A percentile compares a stretch with the other conserved stretches of the same genome.
phyloP scores from a whole-genome alignment of 1,140 invertebrate genomes.

The Listronotus bonariensis region DNA sequence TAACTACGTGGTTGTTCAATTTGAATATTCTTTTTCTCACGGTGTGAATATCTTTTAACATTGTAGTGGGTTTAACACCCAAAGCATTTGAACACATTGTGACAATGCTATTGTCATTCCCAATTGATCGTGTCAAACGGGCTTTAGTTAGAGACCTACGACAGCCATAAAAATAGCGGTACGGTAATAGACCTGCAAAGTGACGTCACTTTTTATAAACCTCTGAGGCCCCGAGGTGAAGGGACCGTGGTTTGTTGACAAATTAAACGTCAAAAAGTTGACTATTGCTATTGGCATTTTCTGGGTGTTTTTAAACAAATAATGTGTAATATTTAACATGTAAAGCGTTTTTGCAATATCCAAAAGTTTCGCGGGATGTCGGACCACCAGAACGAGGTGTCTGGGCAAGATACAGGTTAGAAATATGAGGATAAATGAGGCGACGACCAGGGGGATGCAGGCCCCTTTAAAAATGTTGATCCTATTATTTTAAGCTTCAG shows the following conservation, averaged over 20 bases:
- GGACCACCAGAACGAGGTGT: slow-evolving; percentile 33
- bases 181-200: no score
- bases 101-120: no score
- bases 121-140: no score
- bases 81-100: no score
- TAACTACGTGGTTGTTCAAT: no score
- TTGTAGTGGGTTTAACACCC: no score
- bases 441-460: background rate
- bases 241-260: slow-evolving; percentile 6
- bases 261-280: slow-evolving; percentile 2
- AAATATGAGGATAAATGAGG: no score
- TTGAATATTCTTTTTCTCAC: no score
- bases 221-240: background rate
- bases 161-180: no score
- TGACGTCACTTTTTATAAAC: background rate
- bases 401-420: slow-evolving; percentile 33
- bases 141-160: no score
- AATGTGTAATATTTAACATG: background rate
- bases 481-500: background rate
- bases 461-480: background rate
- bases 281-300: background rate
- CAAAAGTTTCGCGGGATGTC: slow-evolving; percentile 21
- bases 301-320: background rate
- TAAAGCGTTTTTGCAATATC: background rate
- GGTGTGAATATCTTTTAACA: no score